Base-by-base conservation (phyloP, 2,113 vertebrate species). In the Natator depressus region DNA sequence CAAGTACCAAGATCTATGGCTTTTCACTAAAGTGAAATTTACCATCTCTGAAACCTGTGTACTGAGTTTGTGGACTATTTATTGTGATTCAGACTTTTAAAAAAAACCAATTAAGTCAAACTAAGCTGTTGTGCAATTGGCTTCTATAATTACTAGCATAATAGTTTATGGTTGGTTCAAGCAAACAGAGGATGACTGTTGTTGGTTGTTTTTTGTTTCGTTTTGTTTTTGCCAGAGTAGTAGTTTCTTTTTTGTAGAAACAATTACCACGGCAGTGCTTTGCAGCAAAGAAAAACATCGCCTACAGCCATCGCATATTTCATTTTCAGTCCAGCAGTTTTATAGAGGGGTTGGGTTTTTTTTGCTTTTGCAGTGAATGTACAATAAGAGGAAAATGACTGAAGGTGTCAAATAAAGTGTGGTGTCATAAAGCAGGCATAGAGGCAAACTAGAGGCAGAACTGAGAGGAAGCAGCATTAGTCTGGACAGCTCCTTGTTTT, bases 281-380 rank as follows among this genome's bases (percentile, higher is more conserved):
- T 94, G 96, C 93, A 96, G 95, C 88, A 95, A 98, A 98, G 96
- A 93, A 98, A 96, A 97, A 94, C 93, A 97, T 97, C 97, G 98
- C 98, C 98, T 13, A 91, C 87, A 97, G 98, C 96, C 95, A 97
- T 91, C 49, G 91, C 96, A 97, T 98, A 98, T 98, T 98, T 99
- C 97, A 98, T 98, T 98, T 97, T 98, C 98, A 97, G 97, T 98
- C 97, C 97, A 98, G 96, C 96, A 98, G 97, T 98, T 98, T 99
- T 97, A 98, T 96, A 97, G 95, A 97, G 94, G 47, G 17, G 17
- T 55, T 75, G 19, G 12, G 12, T 69, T 69, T 87, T 96, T 96
- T 96, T 93, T 95, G 95, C 94, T 98, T 97, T 98, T 82, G 94
- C 69, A 89, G 92, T 9, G 80, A 96, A 97, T 96, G 42, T 96